phyloP scores from a whole-genome alignment of 2,113 vertebrate genomes.

The Struthidea cinerea region DNA sequence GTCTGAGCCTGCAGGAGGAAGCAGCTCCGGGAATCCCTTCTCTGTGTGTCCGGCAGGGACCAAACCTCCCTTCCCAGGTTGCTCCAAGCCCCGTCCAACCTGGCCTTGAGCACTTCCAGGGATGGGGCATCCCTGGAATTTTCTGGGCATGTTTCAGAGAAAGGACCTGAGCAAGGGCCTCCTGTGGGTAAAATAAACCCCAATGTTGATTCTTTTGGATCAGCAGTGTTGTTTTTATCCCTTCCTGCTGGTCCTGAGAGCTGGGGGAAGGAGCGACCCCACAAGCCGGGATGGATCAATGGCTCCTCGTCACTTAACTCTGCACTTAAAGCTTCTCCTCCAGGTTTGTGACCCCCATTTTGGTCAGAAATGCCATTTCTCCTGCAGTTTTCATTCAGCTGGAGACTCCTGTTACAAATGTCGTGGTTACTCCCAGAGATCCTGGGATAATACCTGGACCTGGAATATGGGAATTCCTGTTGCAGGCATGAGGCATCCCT shows the following conservation, averaged over 20 bases:
- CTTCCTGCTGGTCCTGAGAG: background rate
- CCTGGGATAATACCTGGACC: background rate
- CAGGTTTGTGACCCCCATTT: background rate
- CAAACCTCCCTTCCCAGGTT: slow-evolving; percentile 65
- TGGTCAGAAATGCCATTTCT: background rate
- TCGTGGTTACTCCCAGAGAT: fast-evolving
- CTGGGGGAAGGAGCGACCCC: fast-evolving
- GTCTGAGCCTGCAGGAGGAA: slow-evolving; percentile 17
- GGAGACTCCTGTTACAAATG: background rate
- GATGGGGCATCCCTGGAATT: background rate
- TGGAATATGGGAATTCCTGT: background rate
- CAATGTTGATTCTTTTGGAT: background rate
- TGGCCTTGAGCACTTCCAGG: background rate
- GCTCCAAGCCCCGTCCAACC: background rate
- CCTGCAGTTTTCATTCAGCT: background rate
- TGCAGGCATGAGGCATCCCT: background rate
- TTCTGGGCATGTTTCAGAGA: background rate
- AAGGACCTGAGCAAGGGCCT: background rate
- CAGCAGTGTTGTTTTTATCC: background rate
- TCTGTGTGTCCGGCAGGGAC: slow-evolving; percentile 69
- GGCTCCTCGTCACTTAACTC: background rate
- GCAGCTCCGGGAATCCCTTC: slow-evolving; percentile 45
- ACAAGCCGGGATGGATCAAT: fast-evolving
- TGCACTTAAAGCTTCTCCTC: background rate
- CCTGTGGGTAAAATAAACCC: background rate